These are phyloP conservation scores for Parapsyche elsis DNA, from an alignment of 1,140 invertebrate species.

Conservation along the genomic window DNA sequence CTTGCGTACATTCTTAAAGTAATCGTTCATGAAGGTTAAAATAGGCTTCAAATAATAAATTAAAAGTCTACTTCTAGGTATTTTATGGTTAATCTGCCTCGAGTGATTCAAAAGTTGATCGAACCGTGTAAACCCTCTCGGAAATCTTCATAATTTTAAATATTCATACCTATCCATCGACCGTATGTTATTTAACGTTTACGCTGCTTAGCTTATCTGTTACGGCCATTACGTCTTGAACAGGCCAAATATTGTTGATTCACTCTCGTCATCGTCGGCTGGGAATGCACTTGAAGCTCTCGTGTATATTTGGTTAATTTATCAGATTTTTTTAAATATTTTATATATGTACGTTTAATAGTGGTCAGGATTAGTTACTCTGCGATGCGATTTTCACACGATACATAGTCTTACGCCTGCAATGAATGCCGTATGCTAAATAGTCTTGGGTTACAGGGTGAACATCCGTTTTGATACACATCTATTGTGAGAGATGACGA, in stretches of 20 bases:
- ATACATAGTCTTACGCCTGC: background rate
- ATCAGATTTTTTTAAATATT: background rate
- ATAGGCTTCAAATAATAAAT: too few species aligned
- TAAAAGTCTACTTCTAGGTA: too few species aligned
- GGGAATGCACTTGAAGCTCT: background rate
- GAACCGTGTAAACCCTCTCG: too few species aligned
- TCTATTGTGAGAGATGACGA: background rate
- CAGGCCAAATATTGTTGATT: background rate
- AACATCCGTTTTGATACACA: background rate
- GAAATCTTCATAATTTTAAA: too few species aligned
- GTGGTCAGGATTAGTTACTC: background rate
- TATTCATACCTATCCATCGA: background rate
- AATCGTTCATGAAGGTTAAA: too few species aligned
- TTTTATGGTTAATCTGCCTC: too few species aligned
- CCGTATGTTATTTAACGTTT: slow-evolving; percentile 9
- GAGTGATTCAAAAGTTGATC: too few species aligned
- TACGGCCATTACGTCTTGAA: slow-evolving; percentile 1
- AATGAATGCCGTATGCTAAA: slow-evolving; percentile 3
- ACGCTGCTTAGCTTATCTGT: background rate
- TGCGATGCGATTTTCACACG: background rate
- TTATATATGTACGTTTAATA: background rate
- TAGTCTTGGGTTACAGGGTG: background rate
- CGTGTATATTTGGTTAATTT: background rate
- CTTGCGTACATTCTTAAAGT: too few species aligned
- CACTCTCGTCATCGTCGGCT: background rate